These are phyloP conservation scores for Acromyrmex heyeri DNA, from an alignment of 1,140 invertebrate species.

Conservation along the genomic window DNA sequence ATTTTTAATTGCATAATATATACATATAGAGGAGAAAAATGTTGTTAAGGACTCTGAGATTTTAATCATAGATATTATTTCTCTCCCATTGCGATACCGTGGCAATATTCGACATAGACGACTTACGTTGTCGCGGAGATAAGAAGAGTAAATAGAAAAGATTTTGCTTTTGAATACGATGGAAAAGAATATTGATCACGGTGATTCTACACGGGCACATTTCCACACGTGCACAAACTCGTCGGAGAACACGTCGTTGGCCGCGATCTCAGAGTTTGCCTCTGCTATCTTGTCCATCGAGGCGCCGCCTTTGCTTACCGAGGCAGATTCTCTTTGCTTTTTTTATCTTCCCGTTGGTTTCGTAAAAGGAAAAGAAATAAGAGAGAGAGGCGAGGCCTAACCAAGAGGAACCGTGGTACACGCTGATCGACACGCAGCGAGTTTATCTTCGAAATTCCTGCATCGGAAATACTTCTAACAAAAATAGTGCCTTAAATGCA, in stretches of 20 bases:
- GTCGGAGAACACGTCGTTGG: constrained; percentile 52
- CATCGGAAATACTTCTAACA: constrained; percentile 55
- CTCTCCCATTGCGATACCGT: neutral
- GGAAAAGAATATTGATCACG: constrained; percentile 7
- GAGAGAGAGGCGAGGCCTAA: constrained; percentile 58
- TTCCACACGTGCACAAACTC: constrained; percentile 48
- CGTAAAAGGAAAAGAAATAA: constrained; percentile 62
- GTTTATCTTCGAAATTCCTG: constrained; percentile 62
- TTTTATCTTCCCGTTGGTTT: constrained; percentile 51
- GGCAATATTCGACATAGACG: neutral
- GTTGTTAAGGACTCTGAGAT: neutral
- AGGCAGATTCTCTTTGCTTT: constrained; percentile 56
- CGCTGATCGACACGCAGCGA: constrained; percentile 53
- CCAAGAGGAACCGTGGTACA: constrained; percentile 25
- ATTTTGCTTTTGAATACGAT: constrained; percentile 5
- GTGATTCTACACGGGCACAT: constrained; percentile 23
- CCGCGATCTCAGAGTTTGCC: constrained; percentile 56
- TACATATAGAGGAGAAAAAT: neutral
- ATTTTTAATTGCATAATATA: constrained; percentile 42
- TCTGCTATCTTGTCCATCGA: constrained; percentile 69
- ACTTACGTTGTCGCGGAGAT: neutral
- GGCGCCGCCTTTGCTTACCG: constrained; percentile 71
- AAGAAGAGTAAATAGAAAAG: constrained; percentile 3
- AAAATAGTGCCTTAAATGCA: constrained; percentile 27
- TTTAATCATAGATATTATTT: neutral